Evolutionary conservation across 2,797 vertebrate species (phyloP).

Genomic region (Meda fulgida): DNA sequence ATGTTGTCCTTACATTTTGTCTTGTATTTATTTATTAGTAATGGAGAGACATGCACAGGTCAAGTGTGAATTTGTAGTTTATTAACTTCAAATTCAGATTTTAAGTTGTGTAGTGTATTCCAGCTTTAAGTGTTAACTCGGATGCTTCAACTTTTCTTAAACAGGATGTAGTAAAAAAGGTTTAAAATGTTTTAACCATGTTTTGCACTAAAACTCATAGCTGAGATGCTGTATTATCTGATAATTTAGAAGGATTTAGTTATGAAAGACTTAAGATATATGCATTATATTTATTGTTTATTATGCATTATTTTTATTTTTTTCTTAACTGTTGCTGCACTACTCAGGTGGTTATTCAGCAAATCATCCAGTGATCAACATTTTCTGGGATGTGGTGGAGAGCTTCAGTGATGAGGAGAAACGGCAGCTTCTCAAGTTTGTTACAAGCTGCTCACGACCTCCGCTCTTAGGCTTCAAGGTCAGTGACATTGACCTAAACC

Average conservation of each 20-base stretch:
- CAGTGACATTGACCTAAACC: constrained; percentile 29
- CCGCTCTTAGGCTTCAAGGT: constrained; percentile 98
- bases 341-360: constrained; percentile 90
- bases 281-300: background rate
- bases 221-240: background rate
- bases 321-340: background rate
- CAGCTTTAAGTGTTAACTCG: background rate
- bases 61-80: background rate
- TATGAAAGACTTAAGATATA: background rate
- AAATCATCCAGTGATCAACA: constrained; percentile 94
- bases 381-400: constrained; percentile 97
- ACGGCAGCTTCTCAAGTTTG: constrained; percentile 94
- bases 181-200: background rate
- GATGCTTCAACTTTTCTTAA: background rate
- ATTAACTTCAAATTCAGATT: background rate
- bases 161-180: background rate
- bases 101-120: background rate
- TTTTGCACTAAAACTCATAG: background rate
- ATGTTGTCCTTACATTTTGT: background rate
- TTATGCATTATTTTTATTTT: background rate
- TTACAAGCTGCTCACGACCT: constrained; percentile 97
- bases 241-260: background rate
- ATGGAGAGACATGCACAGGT: background rate
- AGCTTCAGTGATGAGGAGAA: constrained; percentile 97
- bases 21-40: background rate